phyloP scores from a whole-genome alignment of 2,797 vertebrate genomes.

The Garrulus glandarius region DNA sequence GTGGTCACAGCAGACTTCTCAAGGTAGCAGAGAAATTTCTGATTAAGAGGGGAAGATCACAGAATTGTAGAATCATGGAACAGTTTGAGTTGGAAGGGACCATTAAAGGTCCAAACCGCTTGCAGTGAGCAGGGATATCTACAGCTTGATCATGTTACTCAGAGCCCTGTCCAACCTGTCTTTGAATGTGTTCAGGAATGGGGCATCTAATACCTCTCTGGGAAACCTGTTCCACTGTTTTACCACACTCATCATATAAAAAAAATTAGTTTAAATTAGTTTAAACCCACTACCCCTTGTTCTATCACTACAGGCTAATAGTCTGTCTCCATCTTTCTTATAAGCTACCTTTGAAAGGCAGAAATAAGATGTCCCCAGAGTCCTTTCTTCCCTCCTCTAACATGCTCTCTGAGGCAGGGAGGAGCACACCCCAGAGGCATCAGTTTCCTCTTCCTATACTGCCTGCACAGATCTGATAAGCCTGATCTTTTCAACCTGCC shows the following conservation, averaged over 20 bases:
- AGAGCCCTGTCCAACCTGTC: fast-evolving
- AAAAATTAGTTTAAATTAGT: not conserved
- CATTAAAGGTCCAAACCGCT: not conserved
- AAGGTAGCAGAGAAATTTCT: not conserved
- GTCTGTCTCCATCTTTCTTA: not conserved
- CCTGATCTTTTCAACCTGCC: not conserved
- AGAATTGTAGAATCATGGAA: not conserved
- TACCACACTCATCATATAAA: not conserved
- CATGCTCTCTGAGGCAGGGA: not conserved
- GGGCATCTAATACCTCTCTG: not conserved
- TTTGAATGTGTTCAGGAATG: not conserved
- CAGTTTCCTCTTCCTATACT: not conserved
- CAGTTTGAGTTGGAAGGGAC: not conserved
- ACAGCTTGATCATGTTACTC: not conserved
- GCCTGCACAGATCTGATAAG: not conserved
- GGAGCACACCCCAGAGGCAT: not conserved
- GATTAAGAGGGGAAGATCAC: not conserved
- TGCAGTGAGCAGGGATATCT: not conserved
- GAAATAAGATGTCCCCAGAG: not conserved
- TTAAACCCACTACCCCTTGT: not conserved
- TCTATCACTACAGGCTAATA: not conserved
- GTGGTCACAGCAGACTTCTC: not conserved
- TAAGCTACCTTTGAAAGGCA: not conserved
- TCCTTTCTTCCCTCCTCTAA: not conserved
- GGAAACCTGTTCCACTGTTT: not conserved